Base-by-base conservation (phyloP, 2,797 vertebrate species). In the Megalops cyprinoides region DNA sequence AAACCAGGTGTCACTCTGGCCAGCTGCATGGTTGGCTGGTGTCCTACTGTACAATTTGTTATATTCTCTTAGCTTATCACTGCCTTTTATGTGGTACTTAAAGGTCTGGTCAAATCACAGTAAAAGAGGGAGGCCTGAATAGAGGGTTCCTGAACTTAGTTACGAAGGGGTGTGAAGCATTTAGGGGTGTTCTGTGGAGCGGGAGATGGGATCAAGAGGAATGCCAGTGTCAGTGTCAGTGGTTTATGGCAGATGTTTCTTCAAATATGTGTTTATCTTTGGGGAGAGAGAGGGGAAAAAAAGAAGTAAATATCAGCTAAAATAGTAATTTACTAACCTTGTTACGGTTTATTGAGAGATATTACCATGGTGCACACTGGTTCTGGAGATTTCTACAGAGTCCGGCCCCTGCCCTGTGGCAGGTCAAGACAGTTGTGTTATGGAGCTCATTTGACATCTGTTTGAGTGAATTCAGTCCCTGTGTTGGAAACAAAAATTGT, bases 341-440 rank as follows among this genome's bases (percentile, higher is more conserved):
- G 79, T 85, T 86, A 81, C 44, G 71, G 73, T 85, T 87, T 86
- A 83, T 87, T 81, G 87, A 85, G 56, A 42, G 39, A 42, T 42
- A 71, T 71, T 71, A 23, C 75, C n/a, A n/a, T n/a, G n/a, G n/a
- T n/a, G n/a, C n/a, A n/a, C n/a, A n/a, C n/a, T n/a, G 78, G 78
- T 82, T 82, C 79, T 71, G 80, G 83, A 83, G 46, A 51, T 37
- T 78, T 67, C 71, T 53, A 12, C 34, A 42, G 6, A 3, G 86
- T 85, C 85, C 87, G 83, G 85, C 87, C 85, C 81, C 79, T 39
- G 51, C 48, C 51, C 80, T 42, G 60, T 20, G 79, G 79, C 74
- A 46, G 39, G 56, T 39, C 23, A 23, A 73, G 14, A n/a, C 14
- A 46, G 39, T 1, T 44, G 28, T 8, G 15, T 53, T 53, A 53